Evolutionary conservation across 1,140 invertebrate species (phyloP).

Genomic region (Drosophila setifemur): DNA sequence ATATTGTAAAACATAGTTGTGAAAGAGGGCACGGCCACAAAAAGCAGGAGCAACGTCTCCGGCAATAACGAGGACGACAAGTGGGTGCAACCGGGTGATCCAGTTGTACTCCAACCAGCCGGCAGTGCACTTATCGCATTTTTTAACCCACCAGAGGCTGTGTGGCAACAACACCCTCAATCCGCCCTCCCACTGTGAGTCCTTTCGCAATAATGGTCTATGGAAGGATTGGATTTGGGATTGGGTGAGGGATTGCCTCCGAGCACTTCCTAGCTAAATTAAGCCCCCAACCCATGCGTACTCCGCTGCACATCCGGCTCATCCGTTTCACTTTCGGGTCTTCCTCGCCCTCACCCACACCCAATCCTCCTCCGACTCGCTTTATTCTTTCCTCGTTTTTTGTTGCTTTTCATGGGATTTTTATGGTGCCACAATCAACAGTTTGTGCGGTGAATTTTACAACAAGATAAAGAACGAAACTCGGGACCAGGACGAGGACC

Average conservation of each 20-base stretch:
- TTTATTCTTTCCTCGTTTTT: constrained; percentile 19
- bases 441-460: constrained; percentile 82
- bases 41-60: constrained; percentile 50
- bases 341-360: constrained; percentile 5
- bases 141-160: constrained; percentile 49
- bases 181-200: background rate
- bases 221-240: too few relatives aligned
- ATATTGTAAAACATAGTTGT: constrained; percentile 81
- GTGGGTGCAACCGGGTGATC: constrained; percentile 40
- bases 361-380: background rate
- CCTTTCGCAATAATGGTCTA: constrained; percentile 22
- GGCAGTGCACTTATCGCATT: constrained; percentile 59
- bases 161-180: background rate
- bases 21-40: constrained; percentile 67
- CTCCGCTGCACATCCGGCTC: constrained; percentile 52
- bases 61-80: constrained; percentile 61
- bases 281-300: constrained; percentile 55
- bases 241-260: too few relatives aligned
- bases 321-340: constrained; percentile 64
- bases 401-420: constrained; percentile 75
- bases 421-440: constrained; percentile 82
- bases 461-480: constrained; percentile 75
- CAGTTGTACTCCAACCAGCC: constrained; percentile 22
- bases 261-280: constrained; percentile 70
- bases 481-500: constrained; percentile 27